Base-by-base conservation (phyloP, 2,888 invertebrate species). In the Tuta absoluta region DNA sequence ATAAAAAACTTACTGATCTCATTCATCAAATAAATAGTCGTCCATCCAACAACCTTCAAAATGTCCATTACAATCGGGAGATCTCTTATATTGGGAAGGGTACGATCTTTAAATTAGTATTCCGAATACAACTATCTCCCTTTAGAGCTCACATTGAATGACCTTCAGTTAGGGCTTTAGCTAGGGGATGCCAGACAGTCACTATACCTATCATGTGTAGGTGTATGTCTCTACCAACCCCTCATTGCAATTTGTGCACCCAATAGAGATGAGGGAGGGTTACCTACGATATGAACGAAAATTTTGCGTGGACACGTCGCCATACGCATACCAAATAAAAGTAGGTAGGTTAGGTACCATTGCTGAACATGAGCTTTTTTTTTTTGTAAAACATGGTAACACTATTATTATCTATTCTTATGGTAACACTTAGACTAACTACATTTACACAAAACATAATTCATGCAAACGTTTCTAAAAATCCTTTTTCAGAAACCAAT, bases 401-500 rank as follows among this genome's bases (percentile, higher is more conserved):
- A n/a, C n/a, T n/a, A n/a, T n/a, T n/a, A n/a, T n/a, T n/a, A n/a
- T n/a, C n/a, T n/a, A n/a, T n/a, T n/a, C n/a, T n/a, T n/a, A n/a
- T 38, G 41, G 41, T 1, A 41, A 41, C 41, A 14, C 41, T 12
- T 41, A n/a, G 14, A 14, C 11, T n/a, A n/a, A n/a, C n/a, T n/a
- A n/a, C n/a, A n/a, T 14, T n/a, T 12, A n/a, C n/a, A 11, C 5
- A n/a, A 19, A 49, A n/a, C 14, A n/a, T n/a, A 53, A 14, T 53
- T 53, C 23, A 53, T 74, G 75, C 67, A 69, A 78, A 78, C 77
- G 67, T 71, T 51, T 67, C 68, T 66, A 69, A 64, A 65, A 75
- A 76, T 70, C 72, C 71, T 75, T n/a, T 73, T 71, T 64, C 65
- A 56, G 10, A 65, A 78, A 74, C 70, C 69, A 71, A 66, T 69